Evolutionary conservation across 2,888 invertebrate species (phyloP), one percentile per base, ranked within the genome.

Genomic region (Spicauda simplicius): DNA sequence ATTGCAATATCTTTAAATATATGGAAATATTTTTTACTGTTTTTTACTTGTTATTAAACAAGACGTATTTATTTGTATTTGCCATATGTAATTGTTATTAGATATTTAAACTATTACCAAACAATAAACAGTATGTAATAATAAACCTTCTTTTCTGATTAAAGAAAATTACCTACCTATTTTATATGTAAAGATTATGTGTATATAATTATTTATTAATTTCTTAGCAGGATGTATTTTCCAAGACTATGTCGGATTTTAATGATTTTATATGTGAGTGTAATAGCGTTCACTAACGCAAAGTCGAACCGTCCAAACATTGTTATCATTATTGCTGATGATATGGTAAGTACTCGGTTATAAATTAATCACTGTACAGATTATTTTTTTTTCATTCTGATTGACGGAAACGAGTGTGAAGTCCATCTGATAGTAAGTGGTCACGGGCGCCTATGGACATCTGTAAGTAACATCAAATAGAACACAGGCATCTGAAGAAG

Each of bases 321-420:
- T 69, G 94, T 97, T 63, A 92, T 97, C 54, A 96, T 97, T 71
- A 86, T 97, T 71, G 97, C 97, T 12, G 97, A 97, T 93, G 97
- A 97, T 87, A 88, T 97, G 95, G 97, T 97, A 91, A 94, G 94
- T 74, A 53, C 30, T 30, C 18, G 1, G n/a, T n/a, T 45, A 45
- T 7, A n/a, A 45, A 45, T n/a, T 6, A 2, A n/a, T n/a, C 12
- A 45, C n/a, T 12, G 5, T 37, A 37, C 12, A 20, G 8, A 45
- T n/a, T 58, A 20, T n/a, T 45, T 57, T n/a, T n/a, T n/a, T n/a
- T n/a, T n/a, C n/a, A n/a, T n/a, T n/a, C n/a, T n/a, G n/a, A n/a
- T n/a, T n/a, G n/a, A n/a, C n/a, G n/a, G n/a, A n/a, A n/a, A n/a
- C n/a, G n/a, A n/a, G n/a, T n/a, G n/a, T n/a, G n/a, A n/a, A n/a